phyloP scores from a whole-genome alignment of 2,888 invertebrate genomes.

The Malacosoma neustria region DNA sequence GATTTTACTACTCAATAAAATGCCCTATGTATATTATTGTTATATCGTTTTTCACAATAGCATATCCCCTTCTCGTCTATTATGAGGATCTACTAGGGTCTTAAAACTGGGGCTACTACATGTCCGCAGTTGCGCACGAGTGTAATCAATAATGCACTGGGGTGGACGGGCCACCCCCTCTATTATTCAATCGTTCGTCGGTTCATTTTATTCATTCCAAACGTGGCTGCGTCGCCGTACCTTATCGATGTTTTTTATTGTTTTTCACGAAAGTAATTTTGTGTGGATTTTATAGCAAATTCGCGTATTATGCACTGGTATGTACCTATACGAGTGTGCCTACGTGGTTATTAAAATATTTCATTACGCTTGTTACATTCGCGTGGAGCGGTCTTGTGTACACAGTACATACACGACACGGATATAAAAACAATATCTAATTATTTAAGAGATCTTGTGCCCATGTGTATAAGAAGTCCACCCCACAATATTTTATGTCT shows the following conservation, averaged over 20 bases:
- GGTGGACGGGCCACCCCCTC: slow-evolving; percentile 30
- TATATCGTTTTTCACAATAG: slow-evolving; percentile 15
- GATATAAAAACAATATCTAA: too few relatives aligned
- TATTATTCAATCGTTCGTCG: slow-evolving; percentile 12
- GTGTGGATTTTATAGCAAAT: slow-evolving; percentile 41
- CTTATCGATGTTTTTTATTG: slow-evolving; percentile 66
- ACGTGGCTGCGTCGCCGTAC: slow-evolving; percentile 32
- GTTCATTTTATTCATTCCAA: slow-evolving; percentile 2
- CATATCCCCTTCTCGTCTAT: slow-evolving; percentile 21
- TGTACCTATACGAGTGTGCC: slow-evolving; percentile 32
- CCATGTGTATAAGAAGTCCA: too few relatives aligned
- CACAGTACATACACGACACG: too few relatives aligned
- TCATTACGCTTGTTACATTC: slow-evolving; percentile 37
- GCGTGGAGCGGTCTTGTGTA: slow-evolving; percentile 25
- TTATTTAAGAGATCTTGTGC: too few relatives aligned
- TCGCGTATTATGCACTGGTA: slow-evolving; percentile 64
- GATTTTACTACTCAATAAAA: slow-evolving; percentile 27
- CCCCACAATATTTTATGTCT: too few relatives aligned
- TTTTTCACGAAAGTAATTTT: slow-evolving; percentile 61
- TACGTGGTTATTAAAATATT: slow-evolving; percentile 37
- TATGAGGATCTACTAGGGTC: too few relatives aligned
- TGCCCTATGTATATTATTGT: slow-evolving; percentile 18
- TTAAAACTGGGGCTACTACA: slow-evolving; percentile 38
- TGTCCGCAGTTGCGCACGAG: slow-evolving; percentile 57
- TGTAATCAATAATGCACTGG: slow-evolving; percentile 52